A percentile compares a stretch with the other conserved stretches of the same genome.
Evolutionary conservation across 2,888 invertebrate species (phyloP).

Genomic region (Gymnoscelis rufifasciata): DNA sequence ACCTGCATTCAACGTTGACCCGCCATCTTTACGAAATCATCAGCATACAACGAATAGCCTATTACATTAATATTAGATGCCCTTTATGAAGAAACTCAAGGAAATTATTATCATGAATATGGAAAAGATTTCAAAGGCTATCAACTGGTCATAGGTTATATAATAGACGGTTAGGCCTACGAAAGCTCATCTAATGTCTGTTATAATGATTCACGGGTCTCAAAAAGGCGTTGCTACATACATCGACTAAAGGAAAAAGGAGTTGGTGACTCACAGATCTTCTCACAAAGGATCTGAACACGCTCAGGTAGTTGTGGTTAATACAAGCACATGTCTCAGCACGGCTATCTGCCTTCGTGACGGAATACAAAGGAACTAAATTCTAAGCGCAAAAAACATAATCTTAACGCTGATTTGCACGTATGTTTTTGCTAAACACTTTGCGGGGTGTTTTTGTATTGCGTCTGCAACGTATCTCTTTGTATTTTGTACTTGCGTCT

Average conservation of each 20-base stretch:
- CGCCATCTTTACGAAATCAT: background rate
- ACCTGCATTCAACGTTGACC: background rate
- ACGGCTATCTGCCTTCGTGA: slow-evolving; percentile 3
- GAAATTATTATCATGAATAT: no score
- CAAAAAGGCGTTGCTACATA: no score
- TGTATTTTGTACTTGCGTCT: background rate
- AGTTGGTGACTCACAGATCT: background rate
- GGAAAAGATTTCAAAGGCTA: no score
- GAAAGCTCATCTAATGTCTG: no score
- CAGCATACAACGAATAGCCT: no score
- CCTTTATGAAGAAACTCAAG: no score
- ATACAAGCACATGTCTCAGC: background rate
- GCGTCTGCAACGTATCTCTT: slow-evolving; percentile 16
- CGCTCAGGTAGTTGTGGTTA: slow-evolving; percentile 1
- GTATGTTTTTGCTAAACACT: slow-evolving; percentile 38
- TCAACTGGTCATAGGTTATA: no score
- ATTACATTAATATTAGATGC: no score
- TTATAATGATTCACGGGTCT: slow-evolving; percentile 9
- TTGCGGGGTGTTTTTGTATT: slow-evolving; percentile 23
- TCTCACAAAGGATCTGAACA: slow-evolving; percentile 12
- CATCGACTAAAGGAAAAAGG: no score
- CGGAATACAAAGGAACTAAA: slow-evolving; percentile 14
- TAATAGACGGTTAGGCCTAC: no score
- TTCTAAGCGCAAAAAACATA: slow-evolving; percentile 11
- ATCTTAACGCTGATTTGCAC: slow-evolving; percentile 29